Evolutionary conservation across 2,888 invertebrate species (phyloP), one percentile per base, ranked within the genome.

Genomic region (Pammene aurita): DNA sequence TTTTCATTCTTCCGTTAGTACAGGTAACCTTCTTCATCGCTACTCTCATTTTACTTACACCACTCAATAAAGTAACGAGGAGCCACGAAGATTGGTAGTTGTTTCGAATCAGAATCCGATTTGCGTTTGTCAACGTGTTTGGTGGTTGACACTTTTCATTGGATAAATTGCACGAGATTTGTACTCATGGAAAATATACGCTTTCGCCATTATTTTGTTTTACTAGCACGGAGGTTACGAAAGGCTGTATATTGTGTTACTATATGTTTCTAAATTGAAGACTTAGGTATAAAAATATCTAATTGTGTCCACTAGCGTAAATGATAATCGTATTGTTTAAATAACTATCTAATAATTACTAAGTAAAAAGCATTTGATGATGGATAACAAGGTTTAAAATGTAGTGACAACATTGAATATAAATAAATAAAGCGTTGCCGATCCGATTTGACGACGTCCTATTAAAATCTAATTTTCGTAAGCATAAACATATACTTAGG

Each of bases 61-160:
- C 76, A 74, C 48, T 73, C 70, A 63, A 63, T 77, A 80, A 76
- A 79, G 81, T 85, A 87, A 88, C 88, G 80, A 87, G 84, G 81
- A 85, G 82, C 75, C 76, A 80, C 82, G 79, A 81, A 84, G 84
- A 85, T 84, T 78, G 82, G 83, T 81, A 69, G 80, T 78, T 77
- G 81, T 78, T 79, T 79, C 78, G 78, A 80, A 82, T 80, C 80
- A 77, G 80, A 81, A 78, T 82, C 78, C 77, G 81, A 86, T 84
- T 86, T 84, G 86, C 84, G 81, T 84, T 80, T 78, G 80, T 83
- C 80, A 76, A 72, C 69, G 65, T 64, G 54, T 69, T 65, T 65
- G 64, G 64, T 55, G 64, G 55, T 54, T 58, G 69, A 55, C 65
- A 65, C 65, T 65, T 69, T 38, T 54, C 60, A 46, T 58, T 46